A percentile compares a stretch with the other conserved stretches of the same genome.
Evolutionary conservation across 92 coral and sea anemone genomes (phyloP).

Genomic region (Parazoanthus swiftii): DNA sequence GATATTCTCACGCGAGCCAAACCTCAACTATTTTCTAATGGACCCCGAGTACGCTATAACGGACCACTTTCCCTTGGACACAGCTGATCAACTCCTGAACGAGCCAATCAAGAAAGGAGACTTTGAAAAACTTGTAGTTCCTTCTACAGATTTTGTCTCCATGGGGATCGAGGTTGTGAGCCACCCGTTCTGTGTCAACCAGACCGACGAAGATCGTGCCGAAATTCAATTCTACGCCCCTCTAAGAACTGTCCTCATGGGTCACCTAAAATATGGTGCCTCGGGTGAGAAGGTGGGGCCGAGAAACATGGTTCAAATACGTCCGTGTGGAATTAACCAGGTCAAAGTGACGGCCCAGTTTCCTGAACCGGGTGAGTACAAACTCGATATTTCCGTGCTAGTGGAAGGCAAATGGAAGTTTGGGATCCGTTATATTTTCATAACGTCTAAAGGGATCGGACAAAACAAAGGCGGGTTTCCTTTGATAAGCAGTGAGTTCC

Average conservation of each 20-base stretch:
- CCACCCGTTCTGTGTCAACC: constrained; percentile 66
- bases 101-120: constrained; percentile 64
- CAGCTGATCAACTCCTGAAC: constrained; percentile 70
- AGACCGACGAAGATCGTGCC: constrained; percentile 59
- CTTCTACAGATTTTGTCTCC: constrained; percentile 51
- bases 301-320: constrained; percentile 68
- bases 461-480: constrained; percentile 84
- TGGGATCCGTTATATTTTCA: constrained; percentile 70
- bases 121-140: constrained; percentile 78
- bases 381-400: constrained; percentile 57
- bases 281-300: constrained; percentile 47
- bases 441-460: constrained; percentile 72
- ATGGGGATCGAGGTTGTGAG: constrained; percentile 68
- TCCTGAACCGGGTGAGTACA: constrained; percentile 75
- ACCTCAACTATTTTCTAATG: constrained; percentile 70
- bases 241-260: constrained; percentile 52
- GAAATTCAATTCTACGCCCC: constrained; percentile 61
- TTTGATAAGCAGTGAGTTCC: constrained; percentile 50
- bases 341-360: constrained; percentile 61
- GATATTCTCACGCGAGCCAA: constrained; percentile 76
- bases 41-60: constrained; percentile 66
- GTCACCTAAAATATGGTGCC: constrained; percentile 58
- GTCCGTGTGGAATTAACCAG: constrained; percentile 48
- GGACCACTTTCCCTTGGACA: constrained; percentile 70
- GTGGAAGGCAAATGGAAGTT: constrained; percentile 62